Percentiles rank a stretch among this genome's conserved stretches.
Conservation (phyloP, 2,888 invertebrate genomes). For the Eupithecia subumbrata region DNA sequence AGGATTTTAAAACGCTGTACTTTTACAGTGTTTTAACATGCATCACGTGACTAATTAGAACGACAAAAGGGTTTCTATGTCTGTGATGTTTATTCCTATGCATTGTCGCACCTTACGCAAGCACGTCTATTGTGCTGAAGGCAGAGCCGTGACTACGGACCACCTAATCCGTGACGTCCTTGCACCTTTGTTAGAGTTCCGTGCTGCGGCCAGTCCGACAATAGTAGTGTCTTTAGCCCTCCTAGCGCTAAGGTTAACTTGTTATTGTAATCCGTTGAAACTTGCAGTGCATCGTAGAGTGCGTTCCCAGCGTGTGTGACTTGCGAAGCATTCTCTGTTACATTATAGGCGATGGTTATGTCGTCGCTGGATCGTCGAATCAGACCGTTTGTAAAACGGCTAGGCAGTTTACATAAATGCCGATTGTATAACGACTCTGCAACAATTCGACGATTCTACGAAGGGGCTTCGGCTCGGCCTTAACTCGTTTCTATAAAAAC, state of each 20-base stretch:
- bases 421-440: too few relatives aligned
- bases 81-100: slow-evolving; percentile 17
- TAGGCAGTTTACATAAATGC: too few relatives aligned
- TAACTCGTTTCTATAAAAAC: not conserved
- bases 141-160: slow-evolving; percentile 48
- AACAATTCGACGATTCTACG: too few relatives aligned
- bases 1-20: too few relatives aligned
- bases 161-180: slow-evolving; percentile 58
- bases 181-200: slow-evolving; percentile 60
- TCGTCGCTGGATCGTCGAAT: too few relatives aligned
- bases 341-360: too few relatives aligned
- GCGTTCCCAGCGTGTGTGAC: not conserved
- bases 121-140: slow-evolving; percentile 52
- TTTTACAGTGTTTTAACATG: not conserved
- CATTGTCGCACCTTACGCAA: slow-evolving; percentile 24
- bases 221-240: slow-evolving; percentile 16
- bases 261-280: not conserved
- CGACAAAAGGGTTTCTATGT: not conserved
- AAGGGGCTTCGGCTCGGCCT: too few relatives aligned
- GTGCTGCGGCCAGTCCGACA: slow-evolving; percentile 42
- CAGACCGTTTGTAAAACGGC: too few relatives aligned
- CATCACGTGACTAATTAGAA: not conserved
- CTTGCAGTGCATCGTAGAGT: not conserved
- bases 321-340: not conserved
- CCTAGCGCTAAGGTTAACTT: not conserved